A percentile compares a stretch with the other conserved stretches of the same genome.
Evolutionary conservation across 2,113 vertebrate species (phyloP).

Genomic region (Orthochromis indermauri): DNA sequence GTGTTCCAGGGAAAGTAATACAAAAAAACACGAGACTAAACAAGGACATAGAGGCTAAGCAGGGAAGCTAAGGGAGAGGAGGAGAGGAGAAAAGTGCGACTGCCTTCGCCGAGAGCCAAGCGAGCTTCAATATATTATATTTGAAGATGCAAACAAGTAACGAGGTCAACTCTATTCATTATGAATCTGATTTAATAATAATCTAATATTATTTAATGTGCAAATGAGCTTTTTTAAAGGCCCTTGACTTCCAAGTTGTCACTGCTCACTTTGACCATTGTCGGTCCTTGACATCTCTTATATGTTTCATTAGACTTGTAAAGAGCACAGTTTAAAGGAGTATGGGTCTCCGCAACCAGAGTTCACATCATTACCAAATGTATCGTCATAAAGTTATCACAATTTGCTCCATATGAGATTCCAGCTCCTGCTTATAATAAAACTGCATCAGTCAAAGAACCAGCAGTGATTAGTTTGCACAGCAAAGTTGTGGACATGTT

Average conservation of each 20-base stretch:
- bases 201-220: background rate
- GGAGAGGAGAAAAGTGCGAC: background rate
- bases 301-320: background rate
- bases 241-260: background rate
- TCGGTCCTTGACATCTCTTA: background rate
- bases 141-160: background rate
- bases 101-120: background rate
- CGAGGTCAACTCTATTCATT: background rate
- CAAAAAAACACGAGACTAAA: accelerated
- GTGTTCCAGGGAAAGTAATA: background rate
- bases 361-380: background rate
- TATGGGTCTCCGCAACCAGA: background rate
- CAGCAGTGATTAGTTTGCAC: background rate
- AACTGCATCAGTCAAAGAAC: background rate
- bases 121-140: background rate
- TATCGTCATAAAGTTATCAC: background rate
- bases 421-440: background rate
- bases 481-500: background rate
- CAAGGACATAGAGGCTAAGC: background rate
- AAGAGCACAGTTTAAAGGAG: background rate
- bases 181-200: background rate
- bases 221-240: background rate
- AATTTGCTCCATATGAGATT: background rate
- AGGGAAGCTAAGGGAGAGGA: background rate
- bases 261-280: background rate